Evolutionary conservation across 2,113 vertebrate species (phyloP), one percentile per base, ranked within the genome.

Genomic region (Pygoscelis antarcticus): DNA sequence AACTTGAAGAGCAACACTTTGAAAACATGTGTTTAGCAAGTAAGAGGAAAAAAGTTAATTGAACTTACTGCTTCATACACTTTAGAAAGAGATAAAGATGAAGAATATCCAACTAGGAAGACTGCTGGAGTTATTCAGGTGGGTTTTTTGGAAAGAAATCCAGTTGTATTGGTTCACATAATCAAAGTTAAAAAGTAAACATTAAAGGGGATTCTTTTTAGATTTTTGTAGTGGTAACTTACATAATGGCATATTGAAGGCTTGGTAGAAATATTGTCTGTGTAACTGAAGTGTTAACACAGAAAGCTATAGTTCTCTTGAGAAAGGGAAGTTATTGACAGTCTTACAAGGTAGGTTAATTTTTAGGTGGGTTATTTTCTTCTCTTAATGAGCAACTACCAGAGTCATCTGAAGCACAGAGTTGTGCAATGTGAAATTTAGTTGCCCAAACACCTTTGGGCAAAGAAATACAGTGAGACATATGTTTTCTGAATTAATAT

Each of bases 141-240:
- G 19, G 7, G 2, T 22, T 51, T 77, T 89, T 38, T 72, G 38
- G 72, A 60, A 13, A 34, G 25, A 64, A 69, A 55, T 71, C 9
- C 5, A 7, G 10, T 76, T 47, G 17, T 40, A 16, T 46, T 40
- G 14, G 7, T 44, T 83, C 0, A 0, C 11, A 16, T 55, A 30
- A 72, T 76, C 27, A 30, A 83, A 76, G 30, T 66, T 85, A 8
- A 54, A 86, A 94, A 32, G 18, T 23, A 64, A 72, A 7, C 26
- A 16, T 65, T 64, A 51, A 58, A 80, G 14, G 5, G 7, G 1
- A 4, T 16, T 54, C 2, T 38, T 61, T 62, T 83, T 57, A 44
- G 4, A 18, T 54, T 64, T 87, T 69, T 60, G 5, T 23, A 49
- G 25, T 38, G 58, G 5, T 72, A 77, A 49, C 16, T n/a, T 58